Conservation (phyloP, 2,888 invertebrate species). For the Drosophila greeni region DNA sequence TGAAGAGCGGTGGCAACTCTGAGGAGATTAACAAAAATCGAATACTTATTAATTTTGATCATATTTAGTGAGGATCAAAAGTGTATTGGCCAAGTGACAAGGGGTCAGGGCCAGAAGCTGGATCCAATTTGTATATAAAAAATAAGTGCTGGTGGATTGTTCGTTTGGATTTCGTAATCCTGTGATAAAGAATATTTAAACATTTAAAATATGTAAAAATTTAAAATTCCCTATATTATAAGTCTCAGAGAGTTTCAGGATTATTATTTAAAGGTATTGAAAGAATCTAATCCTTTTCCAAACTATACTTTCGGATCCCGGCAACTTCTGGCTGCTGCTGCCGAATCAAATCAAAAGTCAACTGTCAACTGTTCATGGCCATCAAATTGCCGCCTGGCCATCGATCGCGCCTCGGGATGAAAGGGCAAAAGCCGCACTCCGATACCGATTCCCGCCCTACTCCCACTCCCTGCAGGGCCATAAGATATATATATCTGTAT, state of each 20-base stretch:
- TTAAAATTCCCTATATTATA: background rate
- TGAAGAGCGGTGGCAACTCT: constrained; percentile 11
- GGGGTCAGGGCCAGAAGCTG: background rate
- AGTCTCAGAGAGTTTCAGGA: background rate
- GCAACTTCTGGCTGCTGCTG: background rate
- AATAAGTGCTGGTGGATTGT: background rate
- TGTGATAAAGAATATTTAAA: too few relatives aligned
- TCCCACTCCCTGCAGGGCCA: constrained; percentile 13
- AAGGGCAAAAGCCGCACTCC: constrained; percentile 57
- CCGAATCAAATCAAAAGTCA: constrained; percentile 30
- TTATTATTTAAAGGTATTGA: background rate
- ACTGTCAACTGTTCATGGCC: constrained; percentile 69
- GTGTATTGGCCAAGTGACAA: too few relatives aligned
- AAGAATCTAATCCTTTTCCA: background rate
- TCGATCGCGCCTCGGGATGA: constrained; percentile 41
- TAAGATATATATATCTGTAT: constrained; percentile 5
- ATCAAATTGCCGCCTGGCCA: constrained; percentile 67
- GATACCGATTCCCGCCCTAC: constrained; percentile 1
- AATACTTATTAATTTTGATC: background rate
- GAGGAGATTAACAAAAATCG: background rate
- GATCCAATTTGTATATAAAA: background rate
- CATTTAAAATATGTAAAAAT: too few relatives aligned
- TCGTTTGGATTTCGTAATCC: background rate
- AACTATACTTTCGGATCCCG: background rate
- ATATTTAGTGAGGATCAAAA: background rate